Conservation (phyloP, 2,113 vertebrate species). For the Acrocephalus arundinaceus region DNA sequence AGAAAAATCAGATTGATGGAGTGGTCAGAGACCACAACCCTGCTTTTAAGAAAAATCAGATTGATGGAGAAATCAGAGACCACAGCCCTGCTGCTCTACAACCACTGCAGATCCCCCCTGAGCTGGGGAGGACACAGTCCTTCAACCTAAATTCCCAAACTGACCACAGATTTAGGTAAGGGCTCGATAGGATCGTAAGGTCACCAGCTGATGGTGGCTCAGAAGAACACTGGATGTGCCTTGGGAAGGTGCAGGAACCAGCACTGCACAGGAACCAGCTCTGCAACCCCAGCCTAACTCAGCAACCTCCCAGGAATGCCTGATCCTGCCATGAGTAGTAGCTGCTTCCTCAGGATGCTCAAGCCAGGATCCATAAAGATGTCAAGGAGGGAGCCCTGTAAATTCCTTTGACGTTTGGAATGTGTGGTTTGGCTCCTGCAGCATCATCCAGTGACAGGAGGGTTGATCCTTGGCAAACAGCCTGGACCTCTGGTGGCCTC, state of each 20-base stretch:
- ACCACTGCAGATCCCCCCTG: accelerated
- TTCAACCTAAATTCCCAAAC: not conserved
- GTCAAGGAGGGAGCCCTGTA: not conserved
- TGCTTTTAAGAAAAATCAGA: not conserved
- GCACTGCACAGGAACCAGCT: not conserved
- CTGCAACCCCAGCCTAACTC: not conserved
- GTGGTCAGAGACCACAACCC: not conserved
- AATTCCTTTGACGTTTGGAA: not conserved
- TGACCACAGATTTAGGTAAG: not conserved
- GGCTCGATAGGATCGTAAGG: accelerated
- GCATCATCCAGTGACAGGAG: accelerated
- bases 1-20: not conserved
- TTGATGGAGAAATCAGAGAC: not conserved
- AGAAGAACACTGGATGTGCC: accelerated
- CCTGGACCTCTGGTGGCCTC: not conserved
- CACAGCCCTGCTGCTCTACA: not conserved
- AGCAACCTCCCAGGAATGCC: not conserved
- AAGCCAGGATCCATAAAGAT: not conserved
- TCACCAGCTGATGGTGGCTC: not conserved
- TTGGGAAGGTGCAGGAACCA: not conserved
- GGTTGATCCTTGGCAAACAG: not conserved
- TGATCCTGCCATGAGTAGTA: not conserved
- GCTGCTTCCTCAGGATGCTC: not conserved
- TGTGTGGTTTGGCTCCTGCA: not conserved
- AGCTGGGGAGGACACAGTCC: accelerated